Percentiles rank a stretch among this genome's conserved stretches.
Conservation (phyloP, 2,888 invertebrate species). For the Lepidochitona cinerea region DNA sequence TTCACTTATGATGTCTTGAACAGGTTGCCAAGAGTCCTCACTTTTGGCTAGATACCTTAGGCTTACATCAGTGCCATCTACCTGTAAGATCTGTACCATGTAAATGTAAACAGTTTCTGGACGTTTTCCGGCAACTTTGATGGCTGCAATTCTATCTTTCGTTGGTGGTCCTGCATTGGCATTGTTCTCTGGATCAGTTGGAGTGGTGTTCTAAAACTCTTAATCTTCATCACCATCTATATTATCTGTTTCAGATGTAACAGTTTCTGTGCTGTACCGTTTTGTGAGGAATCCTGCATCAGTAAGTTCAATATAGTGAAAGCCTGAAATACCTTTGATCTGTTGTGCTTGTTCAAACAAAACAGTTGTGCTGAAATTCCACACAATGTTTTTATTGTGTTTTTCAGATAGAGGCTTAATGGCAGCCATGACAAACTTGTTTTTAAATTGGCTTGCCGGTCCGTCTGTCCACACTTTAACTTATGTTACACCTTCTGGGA, state of each 20-base stretch:
- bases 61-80: not conserved
- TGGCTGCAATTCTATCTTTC: not conserved
- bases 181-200: too few relatives aligned
- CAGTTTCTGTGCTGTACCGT: not conserved
- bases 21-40: not conserved
- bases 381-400: not conserved
- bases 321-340: not conserved
- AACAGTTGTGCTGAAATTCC: conserved; percentile 11
- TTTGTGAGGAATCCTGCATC: not conserved
- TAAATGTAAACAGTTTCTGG: not conserved
- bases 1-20: not conserved
- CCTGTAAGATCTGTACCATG: conserved; percentile 3
- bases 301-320: not conserved
- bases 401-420: not conserved
- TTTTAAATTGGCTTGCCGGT: conserved; percentile 13
- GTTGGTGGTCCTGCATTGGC: not conserved
- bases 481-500: not conserved
- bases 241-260: not conserved
- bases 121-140: not conserved
- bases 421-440: conserved; percentile 1
- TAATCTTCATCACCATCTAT: not conserved
- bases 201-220: too few relatives aligned
- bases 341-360: not conserved
- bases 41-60: not conserved
- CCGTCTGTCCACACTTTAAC: conserved; percentile 5